These are phyloP conservation scores for Melanaphis sacchari DNA, from an alignment of 1,140 invertebrate species.

Conservation along the genomic window DNA sequence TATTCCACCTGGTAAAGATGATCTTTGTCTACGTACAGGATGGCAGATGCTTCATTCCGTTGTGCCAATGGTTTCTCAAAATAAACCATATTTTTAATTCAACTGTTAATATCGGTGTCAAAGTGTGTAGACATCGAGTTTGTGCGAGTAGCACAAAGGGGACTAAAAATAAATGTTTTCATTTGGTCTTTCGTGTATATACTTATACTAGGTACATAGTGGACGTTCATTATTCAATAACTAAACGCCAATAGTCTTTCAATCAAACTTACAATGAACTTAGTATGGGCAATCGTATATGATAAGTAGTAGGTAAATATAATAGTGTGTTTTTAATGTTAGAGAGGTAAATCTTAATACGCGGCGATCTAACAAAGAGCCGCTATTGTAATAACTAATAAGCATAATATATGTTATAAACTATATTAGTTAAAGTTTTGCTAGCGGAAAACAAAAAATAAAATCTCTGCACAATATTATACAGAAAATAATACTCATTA, in stretches of 20 bases:
- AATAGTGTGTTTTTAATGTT: neutral
- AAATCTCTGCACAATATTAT: neutral
- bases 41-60: neutral
- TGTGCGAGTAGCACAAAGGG: neutral
- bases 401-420: neutral
- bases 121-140: neutral
- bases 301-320: neutral
- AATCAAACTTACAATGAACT: neutral
- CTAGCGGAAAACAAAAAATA: neutral
- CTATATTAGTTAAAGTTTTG: neutral
- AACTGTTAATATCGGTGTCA: neutral
- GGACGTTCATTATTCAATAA: neutral
- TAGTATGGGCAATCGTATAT: neutral
- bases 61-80: constrained; percentile 24
- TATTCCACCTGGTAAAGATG: constrained; percentile 40
- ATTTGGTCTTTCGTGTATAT: neutral
- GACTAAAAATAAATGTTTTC: neutral
- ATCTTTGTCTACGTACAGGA: neutral
- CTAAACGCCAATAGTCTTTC: neutral
- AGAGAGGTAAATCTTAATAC: neutral
- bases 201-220: neutral
- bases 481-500: neutral
- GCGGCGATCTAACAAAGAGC: neutral
- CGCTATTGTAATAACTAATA: neutral
- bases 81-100: constrained; percentile 6